Conservation (phyloP, 2,888 invertebrate species). For the Creontiades dilutus region DNA sequence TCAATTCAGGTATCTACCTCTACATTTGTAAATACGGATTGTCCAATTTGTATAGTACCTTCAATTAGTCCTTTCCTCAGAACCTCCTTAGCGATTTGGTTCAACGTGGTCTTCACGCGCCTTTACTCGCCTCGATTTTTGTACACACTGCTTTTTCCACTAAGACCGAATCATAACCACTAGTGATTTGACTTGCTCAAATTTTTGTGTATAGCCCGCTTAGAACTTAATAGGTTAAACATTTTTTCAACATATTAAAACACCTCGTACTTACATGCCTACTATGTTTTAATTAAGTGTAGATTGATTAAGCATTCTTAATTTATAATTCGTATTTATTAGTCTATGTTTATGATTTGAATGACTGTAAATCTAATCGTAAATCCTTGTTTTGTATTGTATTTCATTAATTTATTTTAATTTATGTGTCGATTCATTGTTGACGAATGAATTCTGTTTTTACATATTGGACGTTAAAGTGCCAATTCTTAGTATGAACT, state of each 20-base stretch:
- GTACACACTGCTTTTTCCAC: constrained; percentile 15
- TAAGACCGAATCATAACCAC: constrained; percentile 9
- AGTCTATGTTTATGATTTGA: neutral
- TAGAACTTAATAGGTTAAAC: neutral
- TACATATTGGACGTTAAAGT: neutral
- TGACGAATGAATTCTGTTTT: neutral
- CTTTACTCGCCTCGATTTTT: constrained; percentile 27
- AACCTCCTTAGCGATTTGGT: constrained; percentile 15
- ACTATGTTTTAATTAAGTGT: constrained; percentile 3
- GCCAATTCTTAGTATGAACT: constrained; percentile 2
- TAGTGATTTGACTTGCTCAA: constrained; percentile 42
- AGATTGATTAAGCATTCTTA: neutral
- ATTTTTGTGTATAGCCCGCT: neutral
- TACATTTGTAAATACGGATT: constrained; percentile 10
- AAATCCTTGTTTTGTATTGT: neutral
- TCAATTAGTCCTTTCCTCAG: neutral
- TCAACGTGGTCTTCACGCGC: constrained; percentile 19
- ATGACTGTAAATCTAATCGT: neutral
- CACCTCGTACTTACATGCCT: constrained; percentile 12
- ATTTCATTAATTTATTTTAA: neutral
- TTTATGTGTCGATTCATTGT: neutral
- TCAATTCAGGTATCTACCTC: constrained; percentile 32
- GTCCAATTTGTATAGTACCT: neutral
- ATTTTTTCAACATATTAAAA: constrained; percentile 1
- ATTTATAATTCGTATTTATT: neutral